Conservation (phyloP, 1,140 invertebrate genomes). For the Bombus confusus region DNA sequence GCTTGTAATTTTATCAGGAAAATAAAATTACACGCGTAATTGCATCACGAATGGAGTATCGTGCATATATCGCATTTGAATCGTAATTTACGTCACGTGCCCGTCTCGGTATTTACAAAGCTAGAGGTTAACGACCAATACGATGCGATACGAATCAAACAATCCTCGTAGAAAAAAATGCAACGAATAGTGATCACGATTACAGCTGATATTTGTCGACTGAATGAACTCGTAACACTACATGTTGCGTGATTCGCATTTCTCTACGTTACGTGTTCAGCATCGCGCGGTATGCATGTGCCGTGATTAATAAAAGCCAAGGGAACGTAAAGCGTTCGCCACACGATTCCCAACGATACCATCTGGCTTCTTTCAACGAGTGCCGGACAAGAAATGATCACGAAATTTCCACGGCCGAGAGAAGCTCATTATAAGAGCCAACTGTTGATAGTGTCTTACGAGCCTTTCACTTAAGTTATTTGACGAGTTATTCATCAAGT, state of each 20-base stretch:
- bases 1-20: neutral
- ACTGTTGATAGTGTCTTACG: conserved; percentile 8
- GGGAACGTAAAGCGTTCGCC: conserved; percentile 15
- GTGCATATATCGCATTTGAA: neutral
- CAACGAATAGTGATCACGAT: neutral
- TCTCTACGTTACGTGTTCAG: conserved; percentile 31
- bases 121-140: neutral
- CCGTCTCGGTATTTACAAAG: neutral
- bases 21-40: neutral
- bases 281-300: conserved; percentile 22
- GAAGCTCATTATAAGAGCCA: conserved; percentile 2
- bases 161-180: neutral
- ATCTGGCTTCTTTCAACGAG: conserved; percentile 21
- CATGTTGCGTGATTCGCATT: conserved; percentile 27
- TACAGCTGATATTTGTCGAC: conserved; percentile 22
- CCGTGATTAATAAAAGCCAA: conserved; percentile 36
- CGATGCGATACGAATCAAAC: neutral
- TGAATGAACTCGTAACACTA: conserved; percentile 31
- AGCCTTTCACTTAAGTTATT: neutral
- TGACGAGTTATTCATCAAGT: conserved; percentile 33
- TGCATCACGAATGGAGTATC: neutral
- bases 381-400: conserved; percentile 12
- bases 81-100: neutral
- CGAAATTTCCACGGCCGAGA: conserved; percentile 10
- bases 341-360: conserved; percentile 22